Base-by-base conservation (phyloP, 2,113 vertebrate species). In the Pontoporia blainvillei region DNA sequence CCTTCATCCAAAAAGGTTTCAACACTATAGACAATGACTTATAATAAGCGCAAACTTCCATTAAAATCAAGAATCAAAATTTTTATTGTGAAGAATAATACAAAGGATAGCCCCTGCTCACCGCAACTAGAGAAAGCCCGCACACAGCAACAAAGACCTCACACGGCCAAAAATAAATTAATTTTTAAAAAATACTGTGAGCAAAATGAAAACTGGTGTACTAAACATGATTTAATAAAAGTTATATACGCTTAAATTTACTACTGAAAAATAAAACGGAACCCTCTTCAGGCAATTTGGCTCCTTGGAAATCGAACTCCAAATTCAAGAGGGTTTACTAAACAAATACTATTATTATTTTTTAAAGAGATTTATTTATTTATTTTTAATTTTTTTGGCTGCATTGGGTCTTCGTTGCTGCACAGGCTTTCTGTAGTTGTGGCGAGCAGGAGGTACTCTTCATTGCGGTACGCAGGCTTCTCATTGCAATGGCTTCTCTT, bases 61-160 rank as follows among this genome's bases (percentile, higher is more conserved):
- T 4, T 83, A 90, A 95, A 85, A 31, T 90, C 72, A 61, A 97
- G 13, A 94, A 87, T 44, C 14, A 86, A 96, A 92, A 97, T 81
- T 94, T 15, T 44, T 62, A 83, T 9, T 67, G 75, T 66, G 31
- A 76, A 76, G 52, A 52, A 17, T 17, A 52, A 52, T 52, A 52
- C 52, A 18, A 52, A 52, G 52, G 17, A 52, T 17, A 20, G 52
- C 52, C 52, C 20, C 21, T 23, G 52, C 52, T 17, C 52, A 52
- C 52, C 5, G 15, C 52, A 52, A 52, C 52, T 6, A 52, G 15
- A 18, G 52, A 52, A 52, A 52, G 52, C 52, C 52, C 5, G 1
- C 5, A 0, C 52, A 52, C 52, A 52, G 52, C 52, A 52, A 52
- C 52, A 17, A 52, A 52, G 52, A 52, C 52, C 52, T 15, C 17